These are phyloP conservation scores for Caenorhabditis remanei DNA, from an alignment of 1,140 invertebrate species.

Conservation along the genomic window DNA sequence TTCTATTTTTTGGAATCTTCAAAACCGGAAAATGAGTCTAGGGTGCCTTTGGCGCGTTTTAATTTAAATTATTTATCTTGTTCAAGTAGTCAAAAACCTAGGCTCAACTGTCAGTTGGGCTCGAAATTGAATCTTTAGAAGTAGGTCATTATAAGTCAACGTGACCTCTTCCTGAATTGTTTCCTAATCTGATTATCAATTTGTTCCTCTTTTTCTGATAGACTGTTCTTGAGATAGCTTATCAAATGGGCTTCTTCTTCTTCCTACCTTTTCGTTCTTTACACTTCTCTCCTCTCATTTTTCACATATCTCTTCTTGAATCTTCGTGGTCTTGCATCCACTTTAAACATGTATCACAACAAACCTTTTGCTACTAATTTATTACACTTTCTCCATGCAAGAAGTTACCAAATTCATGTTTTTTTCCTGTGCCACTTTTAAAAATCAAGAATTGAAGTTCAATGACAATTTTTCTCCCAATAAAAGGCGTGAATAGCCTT, in stretches of 20 bases:
- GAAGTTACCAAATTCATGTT: neutral
- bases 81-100: no score
- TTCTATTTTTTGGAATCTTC: neutral
- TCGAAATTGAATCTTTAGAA: neutral
- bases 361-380: neutral
- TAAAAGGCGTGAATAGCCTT: neutral
- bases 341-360: neutral
- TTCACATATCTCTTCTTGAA: neutral
- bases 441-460: neutral
- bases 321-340: neutral
- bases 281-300: neutral
- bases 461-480: neutral
- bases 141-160: neutral
- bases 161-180: constrained; percentile 7
- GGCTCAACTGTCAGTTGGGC: no score
- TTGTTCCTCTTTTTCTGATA: constrained; percentile 9
- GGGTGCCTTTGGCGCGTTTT: no score
- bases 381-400: neutral
- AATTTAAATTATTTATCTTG: no score
- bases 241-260: neutral
- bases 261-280: constrained; percentile 3
- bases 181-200: constrained; percentile 33
- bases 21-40: no score
- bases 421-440: neutral
- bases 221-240: constrained; percentile 21